Percentiles rank a stretch among this genome's conserved stretches.
Evolutionary conservation across 2,113 vertebrate species (phyloP).

Genomic region (Atrichornis clamosus): DNA sequence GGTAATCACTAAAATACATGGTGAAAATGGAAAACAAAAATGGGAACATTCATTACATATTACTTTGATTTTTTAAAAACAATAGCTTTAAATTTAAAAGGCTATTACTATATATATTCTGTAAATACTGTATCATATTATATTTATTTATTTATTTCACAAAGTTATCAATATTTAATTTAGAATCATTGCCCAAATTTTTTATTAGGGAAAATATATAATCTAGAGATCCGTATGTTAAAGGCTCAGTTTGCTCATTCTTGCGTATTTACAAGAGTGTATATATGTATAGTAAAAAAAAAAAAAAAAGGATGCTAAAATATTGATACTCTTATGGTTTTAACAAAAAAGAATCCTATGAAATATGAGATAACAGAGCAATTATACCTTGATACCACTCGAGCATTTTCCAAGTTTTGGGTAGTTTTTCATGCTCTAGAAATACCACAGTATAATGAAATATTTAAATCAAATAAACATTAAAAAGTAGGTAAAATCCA

Average conservation of each 20-base stretch:
- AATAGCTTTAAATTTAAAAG: background rate
- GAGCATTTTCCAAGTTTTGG: background rate
- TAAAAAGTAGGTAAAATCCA: background rate
- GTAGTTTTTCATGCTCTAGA: background rate
- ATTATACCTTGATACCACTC: background rate
- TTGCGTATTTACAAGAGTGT: rapidly evolving
- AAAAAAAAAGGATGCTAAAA: background rate
- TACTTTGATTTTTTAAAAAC: background rate
- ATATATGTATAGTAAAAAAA: background rate
- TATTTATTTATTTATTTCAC: background rate
- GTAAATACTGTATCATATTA: background rate
- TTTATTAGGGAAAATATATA: background rate
- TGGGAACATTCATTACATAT: background rate
- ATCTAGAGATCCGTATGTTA: background rate
- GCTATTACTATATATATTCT: background rate
- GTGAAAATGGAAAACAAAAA: background rate
- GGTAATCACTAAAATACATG: background rate
- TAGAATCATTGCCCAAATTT: background rate
- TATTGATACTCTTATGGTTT: background rate
- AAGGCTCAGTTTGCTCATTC: background rate
- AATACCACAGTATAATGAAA: background rate
- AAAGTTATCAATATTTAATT: background rate
- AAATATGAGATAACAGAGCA: background rate
- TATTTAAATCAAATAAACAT: background rate
- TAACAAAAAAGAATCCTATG: background rate